Base-by-base conservation (phyloP, 2,113 vertebrate species). In the Formicarius rufipectus region DNA sequence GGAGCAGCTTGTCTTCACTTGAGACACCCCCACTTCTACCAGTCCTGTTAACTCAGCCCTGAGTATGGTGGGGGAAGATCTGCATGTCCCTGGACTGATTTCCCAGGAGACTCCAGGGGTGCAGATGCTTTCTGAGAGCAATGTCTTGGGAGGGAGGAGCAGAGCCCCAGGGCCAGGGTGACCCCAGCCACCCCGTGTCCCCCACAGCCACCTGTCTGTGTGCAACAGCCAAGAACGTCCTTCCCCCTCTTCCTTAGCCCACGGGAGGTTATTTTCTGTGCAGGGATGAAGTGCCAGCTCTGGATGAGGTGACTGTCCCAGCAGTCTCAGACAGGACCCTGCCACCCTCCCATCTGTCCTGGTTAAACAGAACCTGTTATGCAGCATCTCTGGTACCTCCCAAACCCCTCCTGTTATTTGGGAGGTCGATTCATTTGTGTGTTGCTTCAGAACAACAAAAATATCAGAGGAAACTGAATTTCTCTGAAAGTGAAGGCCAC, bases 111-210 rank as follows among this genome's bases (percentile, higher is more conserved):
- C 52, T 71, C 40, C 80, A 67, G 37, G 7, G 10, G 25, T 42
- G 58, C 17, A 76, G 71, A 10, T 40, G 44, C 15, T 44, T 4
- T 45, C 53, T 49, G n/a, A 37, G 27, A 67, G 14, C 35, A 33
- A 45, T 40, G 8, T 10, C 13, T 22, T 17, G 47, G 39, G n/a
- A 45, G 10, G n/a, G n/a, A 59, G 56, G 24, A 52, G 28, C 35
- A 64, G 75, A 76, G 39, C 49, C 56, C 69, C 47, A 45, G 49
- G 20, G 37, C 49, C 35, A 16, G 25, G 23, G 17, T 12, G 18
- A 16, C 4, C 17, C 9, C 11, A 0, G 31, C n/a, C 20, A 6
- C 5, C 2, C 33, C 3, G 23, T 39, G 35, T 37, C 11, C 23
- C 39, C 14, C 15, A n/a, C 39, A n/a, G 39, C 42, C 50, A 47